Conservation (phyloP, 2,113 vertebrate genomes). For the Heliornis fulica region DNA sequence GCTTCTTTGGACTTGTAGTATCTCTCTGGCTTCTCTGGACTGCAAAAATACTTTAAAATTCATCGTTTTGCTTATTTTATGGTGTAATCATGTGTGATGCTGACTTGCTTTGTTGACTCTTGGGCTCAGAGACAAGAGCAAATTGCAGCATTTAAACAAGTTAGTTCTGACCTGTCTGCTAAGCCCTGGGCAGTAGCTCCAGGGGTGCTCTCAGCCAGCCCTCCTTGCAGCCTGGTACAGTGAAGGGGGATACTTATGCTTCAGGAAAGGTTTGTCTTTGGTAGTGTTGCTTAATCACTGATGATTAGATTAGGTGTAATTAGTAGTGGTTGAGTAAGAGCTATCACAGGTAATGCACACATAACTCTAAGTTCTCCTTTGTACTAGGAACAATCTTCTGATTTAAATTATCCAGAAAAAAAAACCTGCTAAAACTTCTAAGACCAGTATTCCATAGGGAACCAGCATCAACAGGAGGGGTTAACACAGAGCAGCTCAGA, state of each 20-base stretch:
- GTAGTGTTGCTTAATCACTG: not conserved
- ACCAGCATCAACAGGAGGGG: not conserved
- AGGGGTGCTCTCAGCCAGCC: not conserved
- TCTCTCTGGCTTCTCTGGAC: not conserved
- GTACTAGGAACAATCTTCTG: not conserved
- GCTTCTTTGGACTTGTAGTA: not conserved
- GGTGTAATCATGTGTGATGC: not conserved
- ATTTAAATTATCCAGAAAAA: not conserved
- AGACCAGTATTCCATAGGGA: not conserved
- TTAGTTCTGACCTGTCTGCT: not conserved
- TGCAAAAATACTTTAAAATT: not conserved
- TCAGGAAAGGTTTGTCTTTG: not conserved
- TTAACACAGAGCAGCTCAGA: not conserved
- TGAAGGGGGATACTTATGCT: not conserved
- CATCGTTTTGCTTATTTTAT: not conserved
- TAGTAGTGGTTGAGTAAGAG: not conserved
- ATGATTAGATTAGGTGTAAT: not conserved
- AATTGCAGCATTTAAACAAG: not conserved
- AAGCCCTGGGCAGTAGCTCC: not conserved
- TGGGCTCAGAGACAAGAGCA: not conserved
- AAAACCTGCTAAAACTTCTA: not conserved
- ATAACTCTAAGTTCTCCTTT: not conserved
- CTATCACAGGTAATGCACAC: not conserved
- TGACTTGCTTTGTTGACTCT: not conserved
- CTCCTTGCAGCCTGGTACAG: accelerated